Base-by-base conservation (phyloP, 2,797 vertebrate genomes). In the Sciaenops ocellatus region DNA sequence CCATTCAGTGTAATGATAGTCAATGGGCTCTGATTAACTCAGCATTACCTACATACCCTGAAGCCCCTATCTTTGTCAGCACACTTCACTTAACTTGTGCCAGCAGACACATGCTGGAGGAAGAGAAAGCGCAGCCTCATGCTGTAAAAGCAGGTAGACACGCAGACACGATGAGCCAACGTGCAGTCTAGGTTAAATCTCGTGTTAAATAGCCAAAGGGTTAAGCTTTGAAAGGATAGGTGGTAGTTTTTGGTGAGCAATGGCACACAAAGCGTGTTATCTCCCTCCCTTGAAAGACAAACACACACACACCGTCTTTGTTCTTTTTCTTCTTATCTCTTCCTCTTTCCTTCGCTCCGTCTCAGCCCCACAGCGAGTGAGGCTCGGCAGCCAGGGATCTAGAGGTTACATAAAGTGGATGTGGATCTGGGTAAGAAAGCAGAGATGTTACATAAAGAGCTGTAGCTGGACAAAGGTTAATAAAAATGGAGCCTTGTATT, bases 401-500 rank as follows among this genome's bases (percentile, higher is more conserved):
- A 85, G 89, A 90, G 90, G 89, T 95, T 93, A 93, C 85, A 88
- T 94, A 95, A 95, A 94, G 90, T 88, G 86, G 89, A 89, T 85
- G 87, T 83, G 90, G 84, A 91, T 90, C 84, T 80, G 81, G 69
- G 86, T 82, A 93, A 92, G 92, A 90, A 92, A 92, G 90, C 77
- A 88, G 83, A 82, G 87, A 87, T 80, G 89, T 96, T 96, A 94
- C 89, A 86, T 96, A 96, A 95, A 95, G 89, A 88, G 91, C 92
- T 87, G 82, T 71, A 91, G 85, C 87, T 83, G 92, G 89, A 93
- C 93, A 95, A 93, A 95, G 94, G 94, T 95, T 94, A 93, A 95
- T 93, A 91, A 93, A 95, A 90, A 94, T 89, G 89, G 79, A 90
- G 89, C 89, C 90, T 93, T 92, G 83, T 72, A 90, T 83, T 91